Evolutionary conservation across 2,113 vertebrate species (phyloP), one percentile per base, ranked within the genome.

Genomic region (Salvator merianae): DNA sequence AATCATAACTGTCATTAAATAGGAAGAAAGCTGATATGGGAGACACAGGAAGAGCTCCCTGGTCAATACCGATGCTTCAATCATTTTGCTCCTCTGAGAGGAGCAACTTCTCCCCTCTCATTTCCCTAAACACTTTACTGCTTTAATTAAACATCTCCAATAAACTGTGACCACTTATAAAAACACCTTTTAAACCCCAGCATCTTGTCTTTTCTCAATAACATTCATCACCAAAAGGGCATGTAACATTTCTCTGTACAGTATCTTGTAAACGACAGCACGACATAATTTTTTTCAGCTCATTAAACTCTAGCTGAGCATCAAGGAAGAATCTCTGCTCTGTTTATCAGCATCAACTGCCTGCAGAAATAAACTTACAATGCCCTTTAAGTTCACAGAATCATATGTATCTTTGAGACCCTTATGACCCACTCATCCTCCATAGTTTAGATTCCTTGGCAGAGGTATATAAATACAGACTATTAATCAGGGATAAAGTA

Each of bases 151-250:
- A 79, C 83, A n/a, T 77, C 32, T 9, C 38, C 89, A 86, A 84
- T 86, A 80, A 5, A 0, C 0, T 0, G 84, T 86, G 86, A 87
- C 76, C 55, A 55, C 75, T 43, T 78, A 75, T 50, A 34, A 36
- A 85, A 88, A 77, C 0, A 0, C 79, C 24, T 69, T 79, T 85
- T 40, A 78, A 88, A 85, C 77, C 65, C 68, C 70, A 47, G 47
- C 71, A 83, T 77, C 30, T 28, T 7, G 2, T 63, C 68, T 50
- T 91, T 70, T 34, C 69, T 88, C 82, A 77, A 72, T 80, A 63
- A 81, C 86, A 93, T 94, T 82, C 81, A 89, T 93, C 88, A 93
- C 28, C 0, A 81, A 95, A 95, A 95, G 94, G 93, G 90, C 94
- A 94, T 80, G 72, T n/a, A 76, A 68, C 86, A 87, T 85, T 91